Evolutionary conservation across 2,888 invertebrate species (phyloP), one percentile per base, ranked within the genome.

Genomic region (Mythimna ferrago): DNA sequence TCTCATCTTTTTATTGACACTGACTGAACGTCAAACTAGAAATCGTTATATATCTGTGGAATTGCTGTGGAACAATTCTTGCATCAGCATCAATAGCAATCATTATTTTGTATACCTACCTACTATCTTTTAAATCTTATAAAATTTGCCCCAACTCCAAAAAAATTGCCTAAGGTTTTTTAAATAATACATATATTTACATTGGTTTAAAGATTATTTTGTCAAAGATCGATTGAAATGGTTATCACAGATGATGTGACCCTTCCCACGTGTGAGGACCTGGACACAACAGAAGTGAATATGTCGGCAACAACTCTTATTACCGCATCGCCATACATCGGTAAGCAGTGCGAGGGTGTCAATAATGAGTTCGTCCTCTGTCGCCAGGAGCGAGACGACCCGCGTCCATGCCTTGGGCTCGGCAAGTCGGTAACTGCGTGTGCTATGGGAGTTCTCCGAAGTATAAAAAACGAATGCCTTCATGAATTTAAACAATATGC

Each of bases 301-400:
- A 88, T 99, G 56, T 98, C 99, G 4, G 97, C 98, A 5, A 97
- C 98, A 11, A 97, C 98, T 64, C 96, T 99, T 38, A 97, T 98
- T 91, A 98, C 99, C 26, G 99, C 98, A 1, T 97, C 98, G 19
- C 98, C 98, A 86, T 98, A 99, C 93, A 95, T 99, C 87, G 99
- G 99, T 82, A 99, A 98, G 94, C 97, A 97, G 87, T 99, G 99
- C 94, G 99, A 99, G 95, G 93, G 96, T 70, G 96, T 98, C 86
- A 99, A 98, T 95, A 99, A 99, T 98, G 99, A 99, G 94, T 99
- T 98, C 91, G 98, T 99, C 97, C 94, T 99, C 58, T 99, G 99
- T 87, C 97, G 98, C n/a, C 90, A 96, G 38, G 99, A 99, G 93
- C 94, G 97, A 56, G 94, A 97, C 10, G 99, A 99, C 94, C 98